Conservation (phyloP, 2,113 vertebrate species). For the Diglossa brunneiventris region DNA sequence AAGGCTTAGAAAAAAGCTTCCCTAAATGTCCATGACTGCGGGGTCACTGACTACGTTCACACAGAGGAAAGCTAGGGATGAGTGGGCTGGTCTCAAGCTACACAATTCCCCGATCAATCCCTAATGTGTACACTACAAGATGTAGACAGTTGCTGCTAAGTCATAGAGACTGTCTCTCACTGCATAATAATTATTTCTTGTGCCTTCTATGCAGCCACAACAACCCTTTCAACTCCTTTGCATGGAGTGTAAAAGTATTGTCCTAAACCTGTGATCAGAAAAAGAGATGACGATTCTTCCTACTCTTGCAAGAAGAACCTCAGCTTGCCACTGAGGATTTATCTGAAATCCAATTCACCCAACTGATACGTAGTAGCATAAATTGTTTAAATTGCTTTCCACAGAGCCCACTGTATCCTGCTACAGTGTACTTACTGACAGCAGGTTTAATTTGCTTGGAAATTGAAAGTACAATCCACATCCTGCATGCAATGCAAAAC, state of each 20-base stretch:
- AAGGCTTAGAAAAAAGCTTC: neutral
- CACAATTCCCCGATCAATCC: neutral
- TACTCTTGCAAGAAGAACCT: neutral
- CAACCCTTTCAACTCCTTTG: neutral
- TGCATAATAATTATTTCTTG: neutral
- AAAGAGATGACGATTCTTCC: neutral
- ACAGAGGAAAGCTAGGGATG: neutral
- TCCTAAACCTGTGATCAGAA: neutral
- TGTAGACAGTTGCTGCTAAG: fast-evolving
- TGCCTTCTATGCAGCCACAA: neutral
- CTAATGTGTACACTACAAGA: neutral
- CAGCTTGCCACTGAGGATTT: slow-evolving; percentile 37
- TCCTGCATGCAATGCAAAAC: slow-evolving; percentile 64
- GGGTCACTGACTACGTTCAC: neutral
- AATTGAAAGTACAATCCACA: slow-evolving; percentile 68
- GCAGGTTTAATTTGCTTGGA: slow-evolving; percentile 64
- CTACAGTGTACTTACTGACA: slow-evolving; percentile 41
- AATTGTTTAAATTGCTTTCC: slow-evolving; percentile 67
- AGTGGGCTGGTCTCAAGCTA: neutral
- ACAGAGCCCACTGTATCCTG: slow-evolving; percentile 57
- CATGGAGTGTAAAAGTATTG: neutral
- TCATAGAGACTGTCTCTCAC: neutral
- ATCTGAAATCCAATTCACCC: slow-evolving; percentile 54
- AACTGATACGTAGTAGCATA: slow-evolving; percentile 57
- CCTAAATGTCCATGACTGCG: neutral